Evolutionary conservation across 1,140 invertebrate species (phyloP).

Genomic region (Macrobrachium rosenbergii): DNA sequence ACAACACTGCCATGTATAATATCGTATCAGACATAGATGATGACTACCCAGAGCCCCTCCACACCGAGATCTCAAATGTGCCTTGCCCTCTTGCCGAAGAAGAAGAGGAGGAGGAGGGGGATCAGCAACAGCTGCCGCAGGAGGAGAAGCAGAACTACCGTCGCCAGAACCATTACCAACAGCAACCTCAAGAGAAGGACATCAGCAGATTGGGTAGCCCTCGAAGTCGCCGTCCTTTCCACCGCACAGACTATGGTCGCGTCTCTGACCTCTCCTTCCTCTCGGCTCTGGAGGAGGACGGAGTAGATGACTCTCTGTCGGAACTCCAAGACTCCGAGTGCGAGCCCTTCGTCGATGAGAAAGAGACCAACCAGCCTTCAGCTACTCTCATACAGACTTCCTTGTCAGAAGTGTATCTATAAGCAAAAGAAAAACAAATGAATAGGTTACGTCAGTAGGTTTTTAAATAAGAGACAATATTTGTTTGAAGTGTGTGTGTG

Average conservation of each 20-base stretch:
- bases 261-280: slow-evolving; percentile 56
- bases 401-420: slow-evolving; percentile 50
- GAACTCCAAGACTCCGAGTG: slow-evolving; percentile 50
- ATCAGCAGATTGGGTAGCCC: slow-evolving; percentile 42
- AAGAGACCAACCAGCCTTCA: slow-evolving; percentile 21
- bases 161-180: too few species aligned
- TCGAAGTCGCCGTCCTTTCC: slow-evolving; percentile 53
- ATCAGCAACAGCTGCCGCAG: too few species aligned
- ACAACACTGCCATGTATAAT: slow-evolving; percentile 41
- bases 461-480: too few species aligned
- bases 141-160: too few species aligned
- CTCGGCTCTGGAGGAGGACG: slow-evolving; percentile 52
- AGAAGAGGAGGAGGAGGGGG: too few species aligned
- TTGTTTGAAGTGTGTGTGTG: too few species aligned
- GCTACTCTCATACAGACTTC: slow-evolving; percentile 56
- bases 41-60: slow-evolving; percentile 12
- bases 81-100: slow-evolving; percentile 28
- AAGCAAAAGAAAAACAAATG: background rate
- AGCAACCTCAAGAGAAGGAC: background rate
- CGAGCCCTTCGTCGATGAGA: slow-evolving; percentile 21
- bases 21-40: slow-evolving; percentile 53
- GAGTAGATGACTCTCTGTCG: slow-evolving; percentile 42
- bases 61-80: slow-evolving; percentile 41
- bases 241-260: slow-evolving; percentile 50
- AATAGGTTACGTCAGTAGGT: too few species aligned